Conservation (phyloP, 2,888 invertebrate species). For the Lasioglossum calceatum region DNA sequence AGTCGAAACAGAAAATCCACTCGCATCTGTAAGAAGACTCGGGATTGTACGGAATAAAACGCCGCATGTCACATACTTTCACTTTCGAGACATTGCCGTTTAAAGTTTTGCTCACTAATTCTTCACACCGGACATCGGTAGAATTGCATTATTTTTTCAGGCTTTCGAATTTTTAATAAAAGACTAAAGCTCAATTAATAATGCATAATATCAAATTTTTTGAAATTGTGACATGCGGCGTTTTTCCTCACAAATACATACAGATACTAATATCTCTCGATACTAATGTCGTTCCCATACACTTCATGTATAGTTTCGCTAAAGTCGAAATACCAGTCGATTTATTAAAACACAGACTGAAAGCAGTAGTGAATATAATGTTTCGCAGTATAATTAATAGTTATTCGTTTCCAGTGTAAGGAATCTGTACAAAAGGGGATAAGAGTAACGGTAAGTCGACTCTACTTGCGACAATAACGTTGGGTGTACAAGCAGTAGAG, state of each 20-base stretch:
- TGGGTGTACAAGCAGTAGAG: constrained; percentile 49
- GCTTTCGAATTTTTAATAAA: too few relatives aligned
- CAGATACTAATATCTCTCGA: background rate
- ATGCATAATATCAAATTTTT: too few relatives aligned
- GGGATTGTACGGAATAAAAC: too few relatives aligned
- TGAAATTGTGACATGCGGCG: too few relatives aligned
- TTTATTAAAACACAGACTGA: background rate
- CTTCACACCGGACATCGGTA: too few relatives aligned
- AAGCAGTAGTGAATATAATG: background rate
- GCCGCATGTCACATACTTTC: too few relatives aligned
- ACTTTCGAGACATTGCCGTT: too few relatives aligned
- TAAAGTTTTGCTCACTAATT: too few relatives aligned
- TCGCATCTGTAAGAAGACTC: too few relatives aligned
- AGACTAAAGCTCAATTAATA: too few relatives aligned
- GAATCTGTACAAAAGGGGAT: background rate
- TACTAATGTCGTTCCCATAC: background rate
- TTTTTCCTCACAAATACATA: too few relatives aligned
- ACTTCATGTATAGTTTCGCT: background rate
- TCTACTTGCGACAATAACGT: constrained; percentile 54
- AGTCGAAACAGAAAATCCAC: background rate
- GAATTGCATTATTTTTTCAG: too few relatives aligned
- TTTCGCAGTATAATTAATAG: constrained; percentile 40
- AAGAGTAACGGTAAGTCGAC: background rate
- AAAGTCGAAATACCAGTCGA: background rate
- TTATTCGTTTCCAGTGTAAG: constrained; percentile 33